Conservation (phyloP, 2,113 vertebrate genomes). For the Morone chrysops region DNA sequence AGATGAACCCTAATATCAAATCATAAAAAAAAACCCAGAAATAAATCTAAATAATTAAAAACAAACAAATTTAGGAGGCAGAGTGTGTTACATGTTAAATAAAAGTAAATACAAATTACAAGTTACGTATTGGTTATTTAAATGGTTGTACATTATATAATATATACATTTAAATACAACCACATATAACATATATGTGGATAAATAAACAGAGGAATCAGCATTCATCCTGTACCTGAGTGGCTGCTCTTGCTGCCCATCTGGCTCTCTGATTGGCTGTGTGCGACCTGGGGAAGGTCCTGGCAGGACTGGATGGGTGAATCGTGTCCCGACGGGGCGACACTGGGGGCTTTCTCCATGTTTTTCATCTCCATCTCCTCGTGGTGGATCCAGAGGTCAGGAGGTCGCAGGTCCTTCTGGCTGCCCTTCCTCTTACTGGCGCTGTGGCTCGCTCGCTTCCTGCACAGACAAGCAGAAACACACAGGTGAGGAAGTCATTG, state of each 20-base stretch:
- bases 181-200: neutral
- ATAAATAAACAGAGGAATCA: neutral
- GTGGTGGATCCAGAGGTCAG: conserved; percentile 97
- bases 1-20: neutral
- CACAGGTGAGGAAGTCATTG: neutral
- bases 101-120: neutral
- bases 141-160: neutral
- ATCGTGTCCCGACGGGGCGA: conserved; percentile 85
- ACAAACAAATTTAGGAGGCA: neutral
- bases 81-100: neutral
- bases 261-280: conserved; percentile 94
- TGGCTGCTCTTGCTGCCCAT: conserved; percentile 94
- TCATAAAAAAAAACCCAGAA: neutral
- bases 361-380: conserved; percentile 99
- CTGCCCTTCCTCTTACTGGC: conserved; percentile 92
- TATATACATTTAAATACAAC: neutral
- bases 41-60: neutral
- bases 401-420: conserved; percentile 94
- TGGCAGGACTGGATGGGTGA: conserved; percentile 89
- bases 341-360: conserved; percentile 90
- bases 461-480: conserved; percentile 51
- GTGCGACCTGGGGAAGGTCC: conserved; percentile 90
- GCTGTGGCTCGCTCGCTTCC: conserved; percentile 90
- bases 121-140: neutral
- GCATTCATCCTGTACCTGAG: conserved; percentile 82